Base-by-base conservation (phyloP, 92 coral and sea anemone species). In the Epizoanthus illoricatus region DNA sequence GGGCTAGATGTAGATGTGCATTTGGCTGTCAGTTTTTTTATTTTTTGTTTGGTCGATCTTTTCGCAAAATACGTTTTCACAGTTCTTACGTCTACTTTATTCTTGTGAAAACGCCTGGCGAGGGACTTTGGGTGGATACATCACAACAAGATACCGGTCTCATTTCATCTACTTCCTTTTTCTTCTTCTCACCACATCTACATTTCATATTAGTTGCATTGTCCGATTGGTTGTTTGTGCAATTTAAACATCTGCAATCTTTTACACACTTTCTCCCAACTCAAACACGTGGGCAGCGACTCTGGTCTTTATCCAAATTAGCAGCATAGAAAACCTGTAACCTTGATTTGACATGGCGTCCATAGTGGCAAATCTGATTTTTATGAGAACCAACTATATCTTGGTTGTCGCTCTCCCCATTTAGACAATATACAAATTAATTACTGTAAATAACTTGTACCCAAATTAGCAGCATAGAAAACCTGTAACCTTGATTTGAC, bases 161-260 rank as follows among this genome's bases (percentile, higher is more conserved):
- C 36, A 28, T 28, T 28, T 28, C 36, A 2, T 28, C 36, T 28
- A n/a, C n/a, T n/a, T n/a, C n/a, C n/a, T 23, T 80, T 45, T 19
- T 45, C 60, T 24, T 21, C 15, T 9, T 8, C 45, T 80, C 84
- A 5, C 88, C 88, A 67, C 79, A 85, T 23, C 84, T 71, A 61
- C 88, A 85, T 58, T 76, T 69, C 18, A 80, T 23, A 23, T 19
- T 21, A 20, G 57, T 57, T 28, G 36, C 36, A 1, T 28, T 28
- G 2, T 2, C 36, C 0, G 62, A 40, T 21, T 33, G 3, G 60
- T 69, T 81, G 64, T 81, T 85, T 23, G 72, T 65, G 61, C 88
- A 85, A 4, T 85, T 79, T 10, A 79, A 62, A 56, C 88, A 85
- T 72, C 75, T 85, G 88, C 85, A 85, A 7, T 19, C 39, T 49